Conservation (phyloP, 2,888 invertebrate species). For the Girardia tigrina region DNA sequence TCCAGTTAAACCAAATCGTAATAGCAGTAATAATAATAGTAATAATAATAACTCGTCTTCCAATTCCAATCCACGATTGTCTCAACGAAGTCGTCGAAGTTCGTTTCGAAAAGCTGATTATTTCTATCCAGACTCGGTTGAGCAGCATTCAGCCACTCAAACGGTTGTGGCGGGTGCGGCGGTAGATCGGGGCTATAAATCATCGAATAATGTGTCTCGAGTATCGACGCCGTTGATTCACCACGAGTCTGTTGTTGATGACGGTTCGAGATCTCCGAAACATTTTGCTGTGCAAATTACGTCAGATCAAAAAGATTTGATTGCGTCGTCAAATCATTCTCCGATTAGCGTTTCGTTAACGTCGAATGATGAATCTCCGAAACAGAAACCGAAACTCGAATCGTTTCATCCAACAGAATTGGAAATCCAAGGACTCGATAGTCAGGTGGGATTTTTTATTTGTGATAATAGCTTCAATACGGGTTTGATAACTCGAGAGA, state of each 20-base stretch:
- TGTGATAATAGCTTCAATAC: too few species aligned
- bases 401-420: neutral
- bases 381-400: neutral
- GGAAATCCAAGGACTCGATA: neutral
- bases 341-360: neutral
- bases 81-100: neutral
- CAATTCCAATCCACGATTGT: neutral
- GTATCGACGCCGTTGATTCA: slow-evolving; percentile 5
- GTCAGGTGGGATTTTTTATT: too few species aligned
- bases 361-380: neutral
- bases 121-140: slow-evolving; percentile 4
- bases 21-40: neutral
- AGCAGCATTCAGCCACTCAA: neutral
- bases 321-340: neutral
- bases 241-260: too few species aligned
- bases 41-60: neutral
- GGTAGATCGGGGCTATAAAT: too few species aligned
- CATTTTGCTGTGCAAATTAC: neutral
- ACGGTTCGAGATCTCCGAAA: neutral
- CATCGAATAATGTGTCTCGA: neutral
- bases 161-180: too few species aligned
- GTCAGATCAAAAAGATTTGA: neutral
- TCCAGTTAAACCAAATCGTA: too few species aligned
- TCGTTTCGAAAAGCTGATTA: neutral
- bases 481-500: too few species aligned